These are phyloP conservation scores for Itoplectis maculator DNA, from an alignment of 2,888 invertebrate species.

Conservation along the genomic window DNA sequence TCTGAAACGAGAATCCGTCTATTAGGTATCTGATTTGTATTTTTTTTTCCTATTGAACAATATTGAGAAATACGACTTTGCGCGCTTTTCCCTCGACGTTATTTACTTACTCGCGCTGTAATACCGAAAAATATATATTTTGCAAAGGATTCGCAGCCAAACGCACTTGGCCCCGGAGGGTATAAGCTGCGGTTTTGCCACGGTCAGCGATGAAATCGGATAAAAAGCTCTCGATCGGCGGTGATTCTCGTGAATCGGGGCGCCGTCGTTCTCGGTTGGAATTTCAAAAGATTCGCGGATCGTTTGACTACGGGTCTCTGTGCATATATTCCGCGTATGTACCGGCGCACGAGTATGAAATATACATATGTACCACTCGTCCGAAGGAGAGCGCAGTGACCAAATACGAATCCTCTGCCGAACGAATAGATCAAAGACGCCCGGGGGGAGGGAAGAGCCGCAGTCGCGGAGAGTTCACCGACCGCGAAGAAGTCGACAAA, in stretches of 20 bases:
- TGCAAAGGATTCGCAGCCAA: background rate
- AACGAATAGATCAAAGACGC: conserved; percentile 18
- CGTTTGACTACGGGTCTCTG: background rate
- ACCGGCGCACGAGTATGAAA: too few species aligned
- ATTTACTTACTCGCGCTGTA: too few species aligned
- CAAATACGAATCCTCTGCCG: conserved; percentile 6
- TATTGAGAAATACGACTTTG: too few species aligned
- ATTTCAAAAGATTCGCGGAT: conserved; percentile 9
- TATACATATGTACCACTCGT: too few species aligned
- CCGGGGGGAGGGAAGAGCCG: background rate
- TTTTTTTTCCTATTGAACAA: too few species aligned
- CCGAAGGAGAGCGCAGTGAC: background rate
- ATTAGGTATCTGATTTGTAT: too few species aligned
- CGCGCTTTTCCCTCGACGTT: too few species aligned
- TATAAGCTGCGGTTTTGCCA: background rate
- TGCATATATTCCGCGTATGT: background rate
- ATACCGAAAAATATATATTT: background rate
- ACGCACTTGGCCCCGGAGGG: too few species aligned
- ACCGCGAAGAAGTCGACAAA: conserved; percentile 6
- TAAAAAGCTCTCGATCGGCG: background rate
- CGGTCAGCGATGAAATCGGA: background rate
- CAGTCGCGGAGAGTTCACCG: conserved; percentile 15
- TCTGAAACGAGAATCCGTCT: too few species aligned
- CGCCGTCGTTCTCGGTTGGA: background rate
- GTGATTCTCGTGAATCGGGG: conserved; percentile 3